Conservation (phyloP, 2,888 invertebrate species). For the Unio pictorum region DNA sequence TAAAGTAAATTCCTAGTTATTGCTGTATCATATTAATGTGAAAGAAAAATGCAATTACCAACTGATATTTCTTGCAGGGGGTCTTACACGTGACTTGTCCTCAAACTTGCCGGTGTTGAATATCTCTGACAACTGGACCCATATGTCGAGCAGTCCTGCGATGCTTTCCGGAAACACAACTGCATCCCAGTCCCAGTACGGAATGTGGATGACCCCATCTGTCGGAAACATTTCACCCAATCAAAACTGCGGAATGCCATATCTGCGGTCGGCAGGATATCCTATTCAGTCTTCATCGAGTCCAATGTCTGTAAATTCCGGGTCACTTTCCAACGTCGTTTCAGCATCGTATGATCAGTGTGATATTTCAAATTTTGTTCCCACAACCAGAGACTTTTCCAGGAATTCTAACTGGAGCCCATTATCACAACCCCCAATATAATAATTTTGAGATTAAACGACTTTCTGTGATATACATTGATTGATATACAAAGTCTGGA, state of each 20-base stretch:
- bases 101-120: constrained; percentile 59
- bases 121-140: constrained; percentile 62
- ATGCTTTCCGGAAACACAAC: constrained; percentile 48
- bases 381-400: constrained; percentile 39
- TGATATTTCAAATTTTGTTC: constrained; percentile 49
- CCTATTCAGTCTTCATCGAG: constrained; percentile 50
- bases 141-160: constrained; percentile 49
- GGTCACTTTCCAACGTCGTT: constrained; percentile 32
- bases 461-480: no score
- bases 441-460: constrained; percentile 11
- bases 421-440: constrained; percentile 60
- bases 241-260: constrained; percentile 65
- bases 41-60: no score
- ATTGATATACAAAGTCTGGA: no score
- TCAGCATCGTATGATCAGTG: constrained; percentile 50
- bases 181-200: constrained; percentile 51
- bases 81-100: constrained; percentile 54
- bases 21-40: no score
- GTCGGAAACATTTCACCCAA: constrained; percentile 61
- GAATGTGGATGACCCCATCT: constrained; percentile 60
- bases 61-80: constrained; percentile 34
- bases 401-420: constrained; percentile 58
- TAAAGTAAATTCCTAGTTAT: no score
- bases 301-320: constrained; percentile 37
- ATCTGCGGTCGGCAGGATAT: constrained; percentile 56